phyloP scores from a whole-genome alignment of 2,113 vertebrate genomes.

The Zosterops japonicus region DNA sequence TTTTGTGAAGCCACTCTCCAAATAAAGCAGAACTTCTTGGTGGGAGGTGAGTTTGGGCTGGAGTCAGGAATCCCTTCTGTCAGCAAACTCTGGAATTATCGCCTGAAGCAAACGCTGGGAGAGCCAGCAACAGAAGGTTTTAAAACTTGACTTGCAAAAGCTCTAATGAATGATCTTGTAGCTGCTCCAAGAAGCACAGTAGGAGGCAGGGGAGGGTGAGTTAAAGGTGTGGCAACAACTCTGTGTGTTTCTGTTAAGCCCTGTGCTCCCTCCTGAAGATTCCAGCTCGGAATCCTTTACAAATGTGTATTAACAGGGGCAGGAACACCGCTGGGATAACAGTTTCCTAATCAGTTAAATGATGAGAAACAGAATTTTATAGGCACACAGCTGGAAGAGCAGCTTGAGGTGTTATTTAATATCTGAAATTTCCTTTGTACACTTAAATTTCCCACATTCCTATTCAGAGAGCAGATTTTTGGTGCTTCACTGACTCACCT shows the following conservation, averaged over 20 bases:
- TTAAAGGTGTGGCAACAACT: neutral
- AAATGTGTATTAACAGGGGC: neutral
- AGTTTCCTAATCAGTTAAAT: neutral
- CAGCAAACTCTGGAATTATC: neutral
- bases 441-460: neutral
- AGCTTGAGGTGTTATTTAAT: neutral
- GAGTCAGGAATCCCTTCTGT: neutral
- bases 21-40: neutral
- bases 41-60: neutral
- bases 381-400: neutral
- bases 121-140: neutral
- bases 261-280: neutral
- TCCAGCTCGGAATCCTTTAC: neutral
- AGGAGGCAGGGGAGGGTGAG: neutral
- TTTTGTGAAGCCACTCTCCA: neutral
- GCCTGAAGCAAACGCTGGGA: neutral
- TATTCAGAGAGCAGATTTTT: neutral
- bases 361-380: neutral
- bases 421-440: neutral
- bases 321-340: neutral
- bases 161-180: neutral
- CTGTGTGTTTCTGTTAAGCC: neutral
- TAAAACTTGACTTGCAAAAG: neutral
- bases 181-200: neutral
- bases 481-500: constrained; percentile 27